Evolutionary conservation across 2,888 invertebrate genomes (phyloP).

Genomic region (Oxystoma pomonae): DNA sequence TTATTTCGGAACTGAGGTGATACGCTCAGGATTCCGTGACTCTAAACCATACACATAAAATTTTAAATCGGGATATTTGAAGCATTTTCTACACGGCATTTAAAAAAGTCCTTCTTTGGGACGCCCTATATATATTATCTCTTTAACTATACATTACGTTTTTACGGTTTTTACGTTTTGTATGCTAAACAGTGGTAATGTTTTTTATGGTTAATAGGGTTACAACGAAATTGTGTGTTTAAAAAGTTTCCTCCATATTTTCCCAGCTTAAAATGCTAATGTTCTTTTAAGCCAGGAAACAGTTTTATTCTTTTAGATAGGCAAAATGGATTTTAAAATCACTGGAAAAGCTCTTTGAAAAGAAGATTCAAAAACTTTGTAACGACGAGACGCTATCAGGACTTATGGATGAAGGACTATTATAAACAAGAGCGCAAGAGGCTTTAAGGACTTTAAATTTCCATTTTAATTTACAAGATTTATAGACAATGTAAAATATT

Average conservation of each 20-base stretch:
- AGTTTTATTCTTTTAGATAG: neutral
- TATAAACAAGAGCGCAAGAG: neutral
- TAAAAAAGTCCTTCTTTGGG: no score
- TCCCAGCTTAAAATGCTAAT: neutral
- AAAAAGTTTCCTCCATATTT: neutral
- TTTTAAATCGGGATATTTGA: no score
- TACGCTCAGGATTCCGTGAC: no score
- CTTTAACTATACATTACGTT: no score
- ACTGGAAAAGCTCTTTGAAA: neutral
- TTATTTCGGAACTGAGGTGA: no score
- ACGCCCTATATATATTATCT: no score
- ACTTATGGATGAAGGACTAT: neutral
- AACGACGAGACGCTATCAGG: neutral
- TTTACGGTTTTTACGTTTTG: no score
- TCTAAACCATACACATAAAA: no score
- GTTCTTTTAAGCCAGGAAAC: neutral
- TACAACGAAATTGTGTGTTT: neutral
- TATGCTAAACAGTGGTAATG: no score
- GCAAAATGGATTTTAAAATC: neutral
- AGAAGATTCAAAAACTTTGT: neutral
- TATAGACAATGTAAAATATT: neutral
- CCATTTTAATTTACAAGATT: neutral
- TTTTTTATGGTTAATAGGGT: no score
- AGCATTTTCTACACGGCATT: no score
- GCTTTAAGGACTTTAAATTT: neutral